phyloP scores from a whole-genome alignment of 2,888 invertebrate species.

The Luperina nickerlii region DNA sequence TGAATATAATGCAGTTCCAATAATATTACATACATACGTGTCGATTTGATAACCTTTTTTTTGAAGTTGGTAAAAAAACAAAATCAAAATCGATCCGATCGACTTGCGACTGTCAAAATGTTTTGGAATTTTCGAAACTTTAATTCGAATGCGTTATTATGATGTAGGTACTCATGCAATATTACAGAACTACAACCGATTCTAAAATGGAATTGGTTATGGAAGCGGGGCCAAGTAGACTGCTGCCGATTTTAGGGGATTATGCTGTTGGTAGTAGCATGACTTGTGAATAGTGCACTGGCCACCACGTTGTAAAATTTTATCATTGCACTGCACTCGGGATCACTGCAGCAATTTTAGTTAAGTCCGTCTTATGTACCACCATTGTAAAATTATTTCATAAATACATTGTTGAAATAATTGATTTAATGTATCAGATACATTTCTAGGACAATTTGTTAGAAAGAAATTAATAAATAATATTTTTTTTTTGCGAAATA shows the following conservation, averaged over 20 bases:
- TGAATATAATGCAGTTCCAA: too few species aligned
- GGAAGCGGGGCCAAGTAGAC: neutral
- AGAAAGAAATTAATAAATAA: too few species aligned
- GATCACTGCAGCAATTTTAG: constrained; percentile 15
- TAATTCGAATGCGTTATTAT: neutral
- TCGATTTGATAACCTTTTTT: too few species aligned
- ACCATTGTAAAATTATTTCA: neutral
- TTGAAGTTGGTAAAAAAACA: too few species aligned
- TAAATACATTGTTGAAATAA: neutral
- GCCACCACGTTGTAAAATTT: constrained; percentile 30
- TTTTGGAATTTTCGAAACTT: neutral
- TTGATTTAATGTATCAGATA: too few species aligned
- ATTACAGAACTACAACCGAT: neutral
- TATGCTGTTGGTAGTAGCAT: constrained; percentile 22
- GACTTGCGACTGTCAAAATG: neutral
- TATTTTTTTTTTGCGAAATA: too few species aligned
- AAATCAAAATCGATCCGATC: too few species aligned
- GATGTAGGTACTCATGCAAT: neutral
- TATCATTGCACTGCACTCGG: constrained; percentile 32
- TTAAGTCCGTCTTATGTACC: neutral
- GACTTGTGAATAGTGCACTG: constrained; percentile 23
- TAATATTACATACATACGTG: too few species aligned
- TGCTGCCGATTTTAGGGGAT: constrained; percentile 41
- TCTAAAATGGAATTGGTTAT: constrained; percentile 6
- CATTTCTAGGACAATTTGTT: too few species aligned